phyloP scores from a whole-genome alignment of 2,888 invertebrate genomes.

The Trilocha varians region DNA sequence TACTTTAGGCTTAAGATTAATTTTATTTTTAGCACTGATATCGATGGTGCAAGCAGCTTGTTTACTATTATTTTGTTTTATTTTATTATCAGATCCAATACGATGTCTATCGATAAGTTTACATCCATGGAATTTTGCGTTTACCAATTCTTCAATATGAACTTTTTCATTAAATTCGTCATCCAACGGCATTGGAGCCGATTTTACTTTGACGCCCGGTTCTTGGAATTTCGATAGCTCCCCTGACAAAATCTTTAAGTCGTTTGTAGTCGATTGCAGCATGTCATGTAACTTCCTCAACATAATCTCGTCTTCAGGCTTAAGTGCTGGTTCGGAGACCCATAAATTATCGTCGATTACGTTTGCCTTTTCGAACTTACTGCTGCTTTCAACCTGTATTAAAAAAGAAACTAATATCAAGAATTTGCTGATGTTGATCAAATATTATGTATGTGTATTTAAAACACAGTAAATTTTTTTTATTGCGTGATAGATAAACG shows the following conservation, averaged over 20 bases:
- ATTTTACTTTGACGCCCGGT: constrained; percentile 43
- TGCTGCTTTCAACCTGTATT: constrained; percentile 62
- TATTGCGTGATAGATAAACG: no score
- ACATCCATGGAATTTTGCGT: constrained; percentile 63
- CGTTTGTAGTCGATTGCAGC: constrained; percentile 64
- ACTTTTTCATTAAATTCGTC: constrained; percentile 64
- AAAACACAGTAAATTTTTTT: no score
- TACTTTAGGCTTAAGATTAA: constrained; percentile 18
- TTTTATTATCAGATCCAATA: constrained; percentile 11
- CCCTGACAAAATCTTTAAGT: constrained; percentile 57
- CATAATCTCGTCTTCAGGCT: constrained; percentile 61
- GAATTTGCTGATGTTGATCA: no score
- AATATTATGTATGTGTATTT: no score
- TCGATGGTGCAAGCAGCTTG: constrained; percentile 8
- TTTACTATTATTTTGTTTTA: constrained; percentile 10
- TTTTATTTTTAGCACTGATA: constrained; percentile 4
- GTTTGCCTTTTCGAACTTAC: constrained; percentile 57
- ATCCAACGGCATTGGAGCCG: constrained; percentile 52
- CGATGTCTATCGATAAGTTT: constrained; percentile 39
- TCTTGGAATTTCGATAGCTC: constrained; percentile 50
- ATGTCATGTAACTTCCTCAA: constrained; percentile 58
- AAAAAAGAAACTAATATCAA: not conserved
- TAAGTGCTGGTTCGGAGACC: constrained; percentile 53
- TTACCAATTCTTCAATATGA: constrained; percentile 62
- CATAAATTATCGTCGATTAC: constrained; percentile 60